Evolutionary conservation across 2,113 vertebrate species (phyloP).

Genomic region (Lontra canadensis): DNA sequence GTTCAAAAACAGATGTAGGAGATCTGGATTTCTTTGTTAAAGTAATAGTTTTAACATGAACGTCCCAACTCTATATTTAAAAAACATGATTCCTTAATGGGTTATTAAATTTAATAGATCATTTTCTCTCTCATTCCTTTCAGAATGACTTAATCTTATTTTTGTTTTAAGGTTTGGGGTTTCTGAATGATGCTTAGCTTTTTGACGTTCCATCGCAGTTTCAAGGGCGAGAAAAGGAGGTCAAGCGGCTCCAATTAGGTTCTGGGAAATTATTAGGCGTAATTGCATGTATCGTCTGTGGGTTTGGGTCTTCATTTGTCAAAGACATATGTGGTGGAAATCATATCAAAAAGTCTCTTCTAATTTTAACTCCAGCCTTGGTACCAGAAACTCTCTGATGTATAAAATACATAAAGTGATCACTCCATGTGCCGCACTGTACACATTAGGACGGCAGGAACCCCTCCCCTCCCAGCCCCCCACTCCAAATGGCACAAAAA

Average conservation of each 20-base stretch:
- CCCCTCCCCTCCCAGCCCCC: no score
- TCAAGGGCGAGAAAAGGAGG: not conserved
- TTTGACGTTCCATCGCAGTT: conserved; percentile 2
- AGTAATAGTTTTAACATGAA: conserved; percentile 33
- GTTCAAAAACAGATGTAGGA: conserved; percentile 82
- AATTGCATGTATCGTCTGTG: not conserved
- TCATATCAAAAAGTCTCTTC: not conserved
- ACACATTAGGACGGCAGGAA: not conserved
- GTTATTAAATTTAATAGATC: conserved; percentile 26
- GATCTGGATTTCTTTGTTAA: conserved; percentile 70
- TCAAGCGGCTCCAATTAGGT: not conserved
- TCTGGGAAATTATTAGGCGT: conserved; percentile 27
- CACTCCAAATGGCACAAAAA: not conserved
- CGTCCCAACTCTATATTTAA: conserved; percentile 12
- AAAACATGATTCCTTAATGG: not conserved
- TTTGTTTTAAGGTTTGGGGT: not conserved
- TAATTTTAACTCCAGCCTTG: conserved; percentile 33
- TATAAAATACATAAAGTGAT: conserved; percentile 41
- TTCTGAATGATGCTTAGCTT: conserved; percentile 41
- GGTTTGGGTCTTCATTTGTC: conserved; percentile 26
- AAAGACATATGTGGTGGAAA: conserved; percentile 18
- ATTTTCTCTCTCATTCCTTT: conserved; percentile 29
- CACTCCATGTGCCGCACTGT: not conserved
- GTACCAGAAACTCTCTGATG: not conserved
- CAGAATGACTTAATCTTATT: conserved; percentile 19